Conservation (phyloP, 2,888 invertebrate species). For the Cephus spinipes region DNA sequence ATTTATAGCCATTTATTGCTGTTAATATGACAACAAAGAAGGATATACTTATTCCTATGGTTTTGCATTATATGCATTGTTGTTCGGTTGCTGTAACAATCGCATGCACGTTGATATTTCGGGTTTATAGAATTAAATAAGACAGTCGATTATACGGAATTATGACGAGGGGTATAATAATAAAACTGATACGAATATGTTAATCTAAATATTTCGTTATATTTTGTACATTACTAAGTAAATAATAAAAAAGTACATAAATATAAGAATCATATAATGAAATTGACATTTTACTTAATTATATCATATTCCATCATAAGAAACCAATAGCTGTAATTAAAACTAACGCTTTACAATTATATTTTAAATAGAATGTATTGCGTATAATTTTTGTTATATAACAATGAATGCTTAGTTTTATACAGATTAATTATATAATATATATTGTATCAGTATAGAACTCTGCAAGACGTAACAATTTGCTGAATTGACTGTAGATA, state of each 20-base stretch:
- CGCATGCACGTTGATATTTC: too few species aligned
- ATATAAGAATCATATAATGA: conserved; percentile 1
- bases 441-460: not conserved
- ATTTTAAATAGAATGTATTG: not conserved
- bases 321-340: not conserved
- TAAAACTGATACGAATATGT: conserved; percentile 5
- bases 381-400: not conserved
- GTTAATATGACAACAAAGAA: too few species aligned
- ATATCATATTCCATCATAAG: not conserved
- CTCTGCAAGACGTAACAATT: not conserved
- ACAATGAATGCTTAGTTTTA: not conserved
- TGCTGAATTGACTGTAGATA: not conserved
- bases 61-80: too few species aligned
- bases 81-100: too few species aligned
- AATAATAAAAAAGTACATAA: conserved; percentile 20
- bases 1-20: too few species aligned
- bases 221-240: conserved; percentile 18
- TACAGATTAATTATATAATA: not conserved
- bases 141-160: not conserved
- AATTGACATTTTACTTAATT: not conserved
- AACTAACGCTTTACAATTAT: not conserved
- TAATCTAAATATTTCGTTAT: conserved; percentile 16
- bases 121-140: not conserved
- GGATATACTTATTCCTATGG: too few species aligned
- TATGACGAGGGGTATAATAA: not conserved